Base-by-base conservation (phyloP, 2,113 vertebrate species). In the Gavia stellata region DNA sequence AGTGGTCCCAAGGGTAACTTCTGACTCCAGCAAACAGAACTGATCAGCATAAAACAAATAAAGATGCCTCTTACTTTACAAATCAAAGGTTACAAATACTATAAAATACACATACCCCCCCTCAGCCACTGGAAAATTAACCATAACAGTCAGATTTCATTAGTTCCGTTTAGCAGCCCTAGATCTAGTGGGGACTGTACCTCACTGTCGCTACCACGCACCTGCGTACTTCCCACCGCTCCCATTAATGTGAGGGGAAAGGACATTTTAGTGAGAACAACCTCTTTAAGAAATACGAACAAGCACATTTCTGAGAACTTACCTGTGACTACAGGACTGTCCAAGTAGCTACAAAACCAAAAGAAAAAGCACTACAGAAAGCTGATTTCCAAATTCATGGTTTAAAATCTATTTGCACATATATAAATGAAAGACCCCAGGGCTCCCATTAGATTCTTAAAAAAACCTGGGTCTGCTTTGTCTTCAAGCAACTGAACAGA, bases 1-100 rank as follows among this genome's bases (percentile, higher is more conserved):
- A 88, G 31, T 93, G 65, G 86, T 90, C 80, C 94, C 85, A 66
- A 58, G 23, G 45, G 29, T 68, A 83, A 87, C 20, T 55, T 58
- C 21, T 50, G 52, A 65, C 50, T 72, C 44, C n/a, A 72, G 79
- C 33, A 55, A 75, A 86, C 49, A 77, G 49, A 91, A 71, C 1
- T 38, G 19, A 74, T 56, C 67, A 52, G 33, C 70, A 36, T 34
- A 79, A 55, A 79, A 44, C 40, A 82, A 83, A 61, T 17, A 56
- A 75, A 88, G 65, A 72, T 20, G 20, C 13, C 55, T 66, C 89
- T 86, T 67, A 50, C 53, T 81, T 79, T 47, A 84, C 34, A 77
- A 89, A 70, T 61, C 33, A 36, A 61, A 73, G 45, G 42, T 80
- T 73, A 77, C 44, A 88, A 38, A 62, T 26, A 26, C 26, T 31